A percentile compares a stretch with the other conserved stretches of the same genome.
Evolutionary conservation across 2,113 vertebrate species (phyloP).

Genomic region (Colaptes auratus): DNA sequence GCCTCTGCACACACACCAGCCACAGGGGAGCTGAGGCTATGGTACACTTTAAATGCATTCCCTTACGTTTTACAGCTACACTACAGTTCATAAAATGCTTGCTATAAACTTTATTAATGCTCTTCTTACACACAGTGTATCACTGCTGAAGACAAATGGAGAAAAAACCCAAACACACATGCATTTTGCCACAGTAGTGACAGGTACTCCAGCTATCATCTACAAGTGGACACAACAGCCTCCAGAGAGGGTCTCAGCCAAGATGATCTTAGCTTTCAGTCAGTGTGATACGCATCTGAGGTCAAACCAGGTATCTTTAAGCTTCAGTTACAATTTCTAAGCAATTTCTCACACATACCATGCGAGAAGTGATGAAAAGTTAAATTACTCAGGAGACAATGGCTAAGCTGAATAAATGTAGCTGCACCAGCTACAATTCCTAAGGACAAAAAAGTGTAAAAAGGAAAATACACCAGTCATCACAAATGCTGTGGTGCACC

Average conservation of each 20-base stretch:
- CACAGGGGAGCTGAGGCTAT: not conserved
- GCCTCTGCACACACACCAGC: not conserved
- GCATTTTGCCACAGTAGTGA: not conserved
- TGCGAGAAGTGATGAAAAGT: not conserved
- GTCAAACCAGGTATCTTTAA: not conserved
- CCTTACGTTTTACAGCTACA: not conserved
- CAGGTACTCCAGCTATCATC: not conserved
- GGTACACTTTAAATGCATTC: not conserved
- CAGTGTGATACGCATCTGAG: not conserved
- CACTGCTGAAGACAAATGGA: not conserved
- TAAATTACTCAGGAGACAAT: not conserved
- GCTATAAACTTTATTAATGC: not conserved
- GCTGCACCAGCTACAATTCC: not conserved
- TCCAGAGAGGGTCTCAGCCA: not conserved
- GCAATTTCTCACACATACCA: fast-evolving
- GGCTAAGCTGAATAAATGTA: not conserved
- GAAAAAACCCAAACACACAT: not conserved
- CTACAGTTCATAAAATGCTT: constrained; percentile 12
- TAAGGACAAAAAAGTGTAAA: not conserved
- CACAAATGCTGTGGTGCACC: not conserved
- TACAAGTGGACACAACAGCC: not conserved
- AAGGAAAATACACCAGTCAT: not conserved
- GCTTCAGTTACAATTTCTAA: not conserved
- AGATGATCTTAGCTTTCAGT: not conserved
- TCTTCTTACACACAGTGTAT: not conserved